Evolutionary conservation across 2,888 invertebrate species (phyloP).

Genomic region (Coelopa pilipes): DNA sequence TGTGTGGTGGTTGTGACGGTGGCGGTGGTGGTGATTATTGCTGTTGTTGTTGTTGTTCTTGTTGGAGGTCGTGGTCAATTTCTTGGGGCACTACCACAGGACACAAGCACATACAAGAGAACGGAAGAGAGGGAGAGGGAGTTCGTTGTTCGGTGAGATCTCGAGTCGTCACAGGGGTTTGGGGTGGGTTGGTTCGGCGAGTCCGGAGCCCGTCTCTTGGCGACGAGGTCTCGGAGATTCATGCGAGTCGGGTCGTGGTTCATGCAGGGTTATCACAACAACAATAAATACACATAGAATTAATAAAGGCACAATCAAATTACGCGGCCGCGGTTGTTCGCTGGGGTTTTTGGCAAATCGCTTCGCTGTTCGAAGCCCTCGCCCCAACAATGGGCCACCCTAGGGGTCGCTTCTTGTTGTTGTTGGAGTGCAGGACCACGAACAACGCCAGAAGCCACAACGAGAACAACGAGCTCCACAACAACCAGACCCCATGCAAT

Average conservation of each 20-base stretch:
- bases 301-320: too few relatives aligned
- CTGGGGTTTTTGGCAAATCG: too few relatives aligned
- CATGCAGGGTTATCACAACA: not conserved
- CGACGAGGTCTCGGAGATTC: not conserved
- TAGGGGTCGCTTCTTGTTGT: too few relatives aligned
- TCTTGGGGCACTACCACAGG: constrained; percentile 5
- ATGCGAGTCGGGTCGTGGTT: not conserved
- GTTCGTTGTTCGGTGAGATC: constrained; percentile 31
- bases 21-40: not conserved
- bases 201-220: not conserved
- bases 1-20: not conserved
- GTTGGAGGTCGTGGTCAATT: too few relatives aligned
- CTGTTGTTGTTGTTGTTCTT: not conserved
- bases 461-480: too few relatives aligned
- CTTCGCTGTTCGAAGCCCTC: too few relatives aligned
- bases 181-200: not conserved
- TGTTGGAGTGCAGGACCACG: too few relatives aligned
- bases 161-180: constrained; percentile 13
- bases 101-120: constrained; percentile 25
- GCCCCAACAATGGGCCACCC: too few relatives aligned
- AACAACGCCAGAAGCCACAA: too few relatives aligned
- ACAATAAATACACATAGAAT: not conserved
- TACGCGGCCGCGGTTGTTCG: too few relatives aligned
- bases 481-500: too few relatives aligned
- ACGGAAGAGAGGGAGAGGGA: not conserved